A percentile compares a stretch with the other conserved stretches of the same genome.
Conservation (phyloP, 2,113 vertebrate genomes). For the Blennius ocellaris region DNA sequence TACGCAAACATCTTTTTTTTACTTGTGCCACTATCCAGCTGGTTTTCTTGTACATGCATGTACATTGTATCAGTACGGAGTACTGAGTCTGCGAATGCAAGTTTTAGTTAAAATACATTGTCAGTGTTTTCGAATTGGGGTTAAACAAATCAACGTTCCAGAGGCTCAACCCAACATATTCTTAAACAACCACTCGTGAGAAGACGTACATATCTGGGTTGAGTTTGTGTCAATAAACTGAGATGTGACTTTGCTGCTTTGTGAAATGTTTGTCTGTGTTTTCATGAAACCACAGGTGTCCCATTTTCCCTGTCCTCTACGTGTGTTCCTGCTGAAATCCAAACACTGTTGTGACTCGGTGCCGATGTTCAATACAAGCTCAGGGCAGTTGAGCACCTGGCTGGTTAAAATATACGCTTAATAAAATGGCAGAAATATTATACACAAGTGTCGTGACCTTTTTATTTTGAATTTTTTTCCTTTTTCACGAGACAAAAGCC, state of each 20-base stretch:
- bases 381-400: not conserved
- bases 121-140: too few species aligned
- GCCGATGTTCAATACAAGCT: not conserved
- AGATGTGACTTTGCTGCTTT: conserved; percentile 16
- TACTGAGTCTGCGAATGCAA: too few species aligned
- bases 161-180: too few species aligned
- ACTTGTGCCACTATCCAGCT: too few species aligned
- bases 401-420: not conserved
- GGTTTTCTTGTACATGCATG: too few species aligned
- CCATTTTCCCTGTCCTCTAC: conserved; percentile 5
- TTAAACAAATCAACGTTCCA: too few species aligned
- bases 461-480: not conserved
- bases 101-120: too few species aligned
- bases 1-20: too few species aligned
- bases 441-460: not conserved
- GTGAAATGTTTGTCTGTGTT: conserved; percentile 27
- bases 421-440: not conserved
- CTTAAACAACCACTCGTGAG: not conserved
- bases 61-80: too few species aligned
- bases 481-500: not conserved
- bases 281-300: conserved; percentile 13
- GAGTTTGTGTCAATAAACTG: conserved; percentile 8
- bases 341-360: conserved; percentile 16
- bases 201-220: not conserved
- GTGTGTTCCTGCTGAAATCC: conserved; percentile 3